A percentile compares a stretch with the other conserved stretches of the same genome.
Conservation (phyloP, 2,888 invertebrate species). For the Drosophila mimica region DNA sequence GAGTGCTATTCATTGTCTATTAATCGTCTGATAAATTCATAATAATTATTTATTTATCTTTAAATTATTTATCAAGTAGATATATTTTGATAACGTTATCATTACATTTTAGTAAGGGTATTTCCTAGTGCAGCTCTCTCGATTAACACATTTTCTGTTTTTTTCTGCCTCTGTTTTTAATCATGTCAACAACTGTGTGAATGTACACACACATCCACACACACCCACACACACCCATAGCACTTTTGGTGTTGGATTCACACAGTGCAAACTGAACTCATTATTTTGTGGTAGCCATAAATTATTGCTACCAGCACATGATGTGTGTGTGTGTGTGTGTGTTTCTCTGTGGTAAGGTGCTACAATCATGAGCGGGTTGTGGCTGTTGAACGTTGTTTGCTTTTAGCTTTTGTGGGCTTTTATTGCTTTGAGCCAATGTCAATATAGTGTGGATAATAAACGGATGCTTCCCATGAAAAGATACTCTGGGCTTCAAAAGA, state of each 20-base stretch:
- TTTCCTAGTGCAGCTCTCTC: background rate
- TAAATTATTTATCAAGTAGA: background rate
- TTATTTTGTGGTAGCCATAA: slow-evolving; percentile 22
- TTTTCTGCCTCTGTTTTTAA: slow-evolving; percentile 29
- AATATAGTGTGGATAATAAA: slow-evolving; percentile 15
- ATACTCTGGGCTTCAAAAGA: slow-evolving; percentile 20
- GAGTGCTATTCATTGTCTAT: background rate
- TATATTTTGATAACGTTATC: background rate
- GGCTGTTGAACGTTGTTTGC: slow-evolving; percentile 36
- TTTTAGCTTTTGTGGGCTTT: slow-evolving; percentile 38
- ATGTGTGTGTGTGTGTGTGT: slow-evolving; percentile 9
- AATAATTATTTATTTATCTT: background rate
- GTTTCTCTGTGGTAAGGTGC: slow-evolving; percentile 7
- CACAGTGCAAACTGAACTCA: slow-evolving; percentile 27
- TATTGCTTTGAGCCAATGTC: slow-evolving; percentile 39
- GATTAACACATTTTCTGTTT: background rate
- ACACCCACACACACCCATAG: background rate
- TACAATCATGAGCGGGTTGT: slow-evolving; percentile 20
- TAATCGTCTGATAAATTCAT: background rate
- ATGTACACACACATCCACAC: background rate
- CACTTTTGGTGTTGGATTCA: slow-evolving; percentile 13
- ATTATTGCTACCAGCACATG: slow-evolving; percentile 40
- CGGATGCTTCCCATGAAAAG: slow-evolving; percentile 3
- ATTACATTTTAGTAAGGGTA: slow-evolving; percentile 12
- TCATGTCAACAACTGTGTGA: slow-evolving; percentile 43